Conservation (phyloP, 2,113 vertebrate genomes). For the Paramormyrops kingsleyae region DNA sequence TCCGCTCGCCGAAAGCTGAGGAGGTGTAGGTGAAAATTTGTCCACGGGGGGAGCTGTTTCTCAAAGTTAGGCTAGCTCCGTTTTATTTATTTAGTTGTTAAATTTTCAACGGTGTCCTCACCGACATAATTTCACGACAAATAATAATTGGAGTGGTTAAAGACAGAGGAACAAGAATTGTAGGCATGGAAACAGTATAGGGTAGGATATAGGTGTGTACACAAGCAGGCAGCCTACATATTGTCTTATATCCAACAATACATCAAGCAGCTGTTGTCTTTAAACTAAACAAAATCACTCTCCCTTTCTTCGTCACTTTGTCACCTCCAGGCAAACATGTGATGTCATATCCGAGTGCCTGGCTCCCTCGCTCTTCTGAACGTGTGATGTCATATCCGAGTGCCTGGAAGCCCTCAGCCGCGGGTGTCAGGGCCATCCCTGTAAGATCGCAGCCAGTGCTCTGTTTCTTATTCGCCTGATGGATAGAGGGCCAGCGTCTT, state of each 20-base stretch:
- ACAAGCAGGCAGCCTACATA: not conserved
- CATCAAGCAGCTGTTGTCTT: not conserved
- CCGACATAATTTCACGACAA: not conserved
- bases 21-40: not conserved
- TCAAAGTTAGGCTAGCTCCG: not conserved
- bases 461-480: slow-evolving; percentile 27
- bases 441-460: slow-evolving; percentile 15
- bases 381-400: slow-evolving; percentile 35
- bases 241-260: not conserved
- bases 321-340: slow-evolving; percentile 19
- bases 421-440: slow-evolving; percentile 33
- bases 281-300: not conserved
- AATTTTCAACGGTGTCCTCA: not conserved
- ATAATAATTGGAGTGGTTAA: not conserved
- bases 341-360: slow-evolving; percentile 37
- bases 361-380: slow-evolving; percentile 26
- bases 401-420: slow-evolving; percentile 30
- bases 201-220: not conserved
- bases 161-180: not conserved
- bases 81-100: not conserved
- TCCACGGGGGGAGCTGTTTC: slow-evolving; percentile 13
- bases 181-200: not conserved
- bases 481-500: not conserved
- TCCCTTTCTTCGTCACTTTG: not conserved
- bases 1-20: not conserved